Conservation (phyloP, 1,140 invertebrate species). For the Drosophila rhopaloa region DNA sequence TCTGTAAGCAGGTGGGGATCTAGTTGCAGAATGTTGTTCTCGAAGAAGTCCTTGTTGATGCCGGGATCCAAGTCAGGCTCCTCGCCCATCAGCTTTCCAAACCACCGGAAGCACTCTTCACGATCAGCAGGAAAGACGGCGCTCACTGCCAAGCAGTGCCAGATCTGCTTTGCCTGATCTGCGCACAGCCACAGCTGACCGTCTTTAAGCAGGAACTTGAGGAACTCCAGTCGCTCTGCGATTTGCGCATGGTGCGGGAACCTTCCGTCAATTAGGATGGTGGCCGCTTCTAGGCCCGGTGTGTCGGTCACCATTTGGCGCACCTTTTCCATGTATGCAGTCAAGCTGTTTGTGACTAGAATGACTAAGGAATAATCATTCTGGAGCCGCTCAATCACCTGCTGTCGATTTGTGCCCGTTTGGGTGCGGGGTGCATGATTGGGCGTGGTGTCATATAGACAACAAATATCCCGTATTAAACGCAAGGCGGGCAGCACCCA, state of each 20-base stretch:
- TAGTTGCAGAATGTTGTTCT: slow-evolving; percentile 96
- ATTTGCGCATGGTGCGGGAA: slow-evolving; percentile 97
- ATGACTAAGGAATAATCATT: slow-evolving; percentile 96
- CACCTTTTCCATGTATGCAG: slow-evolving; percentile 95
- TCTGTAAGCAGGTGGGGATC: slow-evolving; percentile 96
- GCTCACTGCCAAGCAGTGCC: slow-evolving; percentile 97
- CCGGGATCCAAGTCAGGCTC: slow-evolving; percentile 98
- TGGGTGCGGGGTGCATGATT: slow-evolving; percentile 89
- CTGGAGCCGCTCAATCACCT: slow-evolving; percentile 96
- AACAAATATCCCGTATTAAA: slow-evolving; percentile 98
- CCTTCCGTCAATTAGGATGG: slow-evolving; percentile 93
- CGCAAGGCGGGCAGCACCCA: slow-evolving; percentile 98
- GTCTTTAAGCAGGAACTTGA: slow-evolving; percentile 96
- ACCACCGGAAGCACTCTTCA: slow-evolving; percentile 99
- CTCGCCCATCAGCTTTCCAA: slow-evolving; percentile 99
- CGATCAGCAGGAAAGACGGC: slow-evolving; percentile 96
- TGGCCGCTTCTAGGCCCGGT: slow-evolving; percentile 91
- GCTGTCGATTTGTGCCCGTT: slow-evolving; percentile 89
- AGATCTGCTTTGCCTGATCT: slow-evolving; percentile 98
- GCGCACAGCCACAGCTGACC: slow-evolving; percentile 98
- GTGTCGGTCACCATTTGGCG: slow-evolving; percentile 89
- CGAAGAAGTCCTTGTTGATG: slow-evolving; percentile 98
- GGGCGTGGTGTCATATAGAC: slow-evolving; percentile 93
- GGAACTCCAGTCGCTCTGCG: slow-evolving; percentile 96
- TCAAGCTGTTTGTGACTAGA: slow-evolving; percentile 96